Evolutionary conservation across 23 tunicate species (phyloP).

Genomic region (Trididemnum clinides): DNA sequence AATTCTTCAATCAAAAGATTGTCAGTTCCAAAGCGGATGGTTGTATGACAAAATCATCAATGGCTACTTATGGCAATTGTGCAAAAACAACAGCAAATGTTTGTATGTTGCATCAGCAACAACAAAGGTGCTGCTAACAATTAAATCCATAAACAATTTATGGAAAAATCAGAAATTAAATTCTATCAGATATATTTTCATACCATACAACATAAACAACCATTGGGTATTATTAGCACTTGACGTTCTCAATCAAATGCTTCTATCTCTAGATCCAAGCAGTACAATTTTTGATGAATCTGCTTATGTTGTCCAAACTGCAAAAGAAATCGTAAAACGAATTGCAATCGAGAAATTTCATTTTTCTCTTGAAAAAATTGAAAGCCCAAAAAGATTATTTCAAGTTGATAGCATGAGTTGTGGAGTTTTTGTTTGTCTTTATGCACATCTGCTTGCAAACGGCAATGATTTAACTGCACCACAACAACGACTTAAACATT

Average conservation of each 20-base stretch:
- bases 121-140: not conserved
- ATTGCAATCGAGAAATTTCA: not conserved
- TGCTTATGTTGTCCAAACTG: not conserved
- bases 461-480: too few species aligned
- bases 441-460: not conserved
- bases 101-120: not conserved
- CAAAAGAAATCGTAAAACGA: not conserved
- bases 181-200: not conserved
- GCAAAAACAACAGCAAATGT: not conserved
- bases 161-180: not conserved
- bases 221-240: not conserved
- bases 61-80: not conserved
- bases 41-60: not conserved
- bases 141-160: not conserved
- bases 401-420: not conserved
- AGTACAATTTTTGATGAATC: not conserved
- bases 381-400: not conserved
- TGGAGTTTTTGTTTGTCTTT: not conserved
- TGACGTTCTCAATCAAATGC: not conserved
- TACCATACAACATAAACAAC: not conserved
- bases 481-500: too few species aligned
- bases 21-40: not conserved
- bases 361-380: not conserved
- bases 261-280: not conserved
- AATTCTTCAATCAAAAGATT: not conserved